phyloP scores from a whole-genome alignment of 1,140 invertebrate genomes.

The Diorhabda carinulata region DNA sequence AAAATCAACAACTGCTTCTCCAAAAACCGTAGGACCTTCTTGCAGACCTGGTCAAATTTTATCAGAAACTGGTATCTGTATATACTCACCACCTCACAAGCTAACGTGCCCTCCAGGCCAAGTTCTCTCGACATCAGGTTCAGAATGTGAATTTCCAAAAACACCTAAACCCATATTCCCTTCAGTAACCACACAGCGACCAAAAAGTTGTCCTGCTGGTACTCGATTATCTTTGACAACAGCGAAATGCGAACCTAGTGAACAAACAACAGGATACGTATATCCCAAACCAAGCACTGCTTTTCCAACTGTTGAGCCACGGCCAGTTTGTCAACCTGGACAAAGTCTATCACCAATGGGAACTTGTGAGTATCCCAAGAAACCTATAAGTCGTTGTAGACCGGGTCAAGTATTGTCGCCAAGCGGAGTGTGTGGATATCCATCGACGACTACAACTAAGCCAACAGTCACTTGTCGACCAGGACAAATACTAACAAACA shows the following conservation, averaged over 20 bases:
- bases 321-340: neutral
- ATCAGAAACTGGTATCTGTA: conserved; percentile 4
- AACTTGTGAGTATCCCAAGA: neutral
- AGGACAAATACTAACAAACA: conserved; percentile 4
- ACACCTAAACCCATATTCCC: neutral
- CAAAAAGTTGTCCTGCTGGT: conserved; percentile 23
- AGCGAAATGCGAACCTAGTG: conserved; percentile 3
- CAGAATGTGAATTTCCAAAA: conserved; percentile 11
- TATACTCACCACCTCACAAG: neutral
- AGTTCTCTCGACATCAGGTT: neutral
- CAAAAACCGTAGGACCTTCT: neutral
- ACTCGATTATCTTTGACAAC: conserved; percentile 11
- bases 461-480: neutral
- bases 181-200: neutral
- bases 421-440: conserved; percentile 6
- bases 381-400: neutral
- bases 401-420: conserved; percentile 6
- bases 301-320: conserved; percentile 3
- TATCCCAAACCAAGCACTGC: neutral
- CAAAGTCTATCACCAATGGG: conserved; percentile 3
- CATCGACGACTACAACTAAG: neutral
- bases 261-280: neutral
- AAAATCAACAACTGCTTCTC: neutral
- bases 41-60: neutral
- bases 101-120: conserved; percentile 9